Conservation (phyloP, 2,113 vertebrate genomes). For the Vulpes vulpes region DNA sequence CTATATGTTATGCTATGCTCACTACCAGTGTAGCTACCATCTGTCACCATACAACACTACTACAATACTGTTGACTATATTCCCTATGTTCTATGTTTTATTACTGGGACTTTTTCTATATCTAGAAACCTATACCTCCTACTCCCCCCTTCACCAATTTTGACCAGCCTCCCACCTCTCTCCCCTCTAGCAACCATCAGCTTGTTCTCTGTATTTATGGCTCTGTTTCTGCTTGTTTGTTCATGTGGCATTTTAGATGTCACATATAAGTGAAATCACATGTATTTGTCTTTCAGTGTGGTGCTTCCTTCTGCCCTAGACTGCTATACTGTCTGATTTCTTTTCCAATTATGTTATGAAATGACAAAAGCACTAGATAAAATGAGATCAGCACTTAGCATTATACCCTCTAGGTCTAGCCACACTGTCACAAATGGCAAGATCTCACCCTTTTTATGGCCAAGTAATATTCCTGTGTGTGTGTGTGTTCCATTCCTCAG, state of each 20-base stretch:
- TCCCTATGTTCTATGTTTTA: background rate
- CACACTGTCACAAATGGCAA: background rate
- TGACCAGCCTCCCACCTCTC: background rate
- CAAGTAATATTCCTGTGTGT: background rate
- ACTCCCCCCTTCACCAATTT: background rate
- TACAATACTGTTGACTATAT: background rate
- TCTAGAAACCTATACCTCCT: background rate
- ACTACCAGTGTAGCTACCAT: background rate
- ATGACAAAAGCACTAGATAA: background rate
- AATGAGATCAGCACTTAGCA: background rate
- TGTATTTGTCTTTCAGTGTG: background rate
- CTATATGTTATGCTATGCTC: background rate
- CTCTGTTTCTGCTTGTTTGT: background rate
- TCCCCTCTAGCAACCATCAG: background rate
- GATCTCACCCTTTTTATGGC: background rate
- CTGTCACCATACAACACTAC: background rate
- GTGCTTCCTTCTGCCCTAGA: too few relatives aligned
- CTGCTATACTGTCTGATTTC: background rate
- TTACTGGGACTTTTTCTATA: background rate
- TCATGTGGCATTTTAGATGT: background rate
- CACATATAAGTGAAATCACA: background rate
- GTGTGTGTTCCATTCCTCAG: background rate
- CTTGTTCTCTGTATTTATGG: background rate
- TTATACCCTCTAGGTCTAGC: background rate
- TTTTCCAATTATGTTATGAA: background rate